Conservation (phyloP, 1,140 invertebrate genomes). For the Papilio glaucus region DNA sequence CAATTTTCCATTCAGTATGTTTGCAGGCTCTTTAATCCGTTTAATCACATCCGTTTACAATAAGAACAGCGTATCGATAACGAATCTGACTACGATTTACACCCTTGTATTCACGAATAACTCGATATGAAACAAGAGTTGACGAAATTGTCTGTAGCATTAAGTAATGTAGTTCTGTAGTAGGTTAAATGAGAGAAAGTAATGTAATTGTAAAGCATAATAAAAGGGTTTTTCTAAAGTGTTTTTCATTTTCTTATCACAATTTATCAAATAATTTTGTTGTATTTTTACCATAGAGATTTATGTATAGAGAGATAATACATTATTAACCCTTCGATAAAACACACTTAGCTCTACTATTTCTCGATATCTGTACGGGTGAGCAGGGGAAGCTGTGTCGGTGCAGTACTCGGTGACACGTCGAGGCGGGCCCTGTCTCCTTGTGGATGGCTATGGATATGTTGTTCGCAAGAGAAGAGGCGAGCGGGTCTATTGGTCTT, state of each 20-base stretch:
- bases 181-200: slow-evolving; percentile 41
- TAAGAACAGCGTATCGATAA: too few relatives aligned
- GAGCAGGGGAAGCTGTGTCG: slow-evolving; percentile 37
- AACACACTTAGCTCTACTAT: neutral
- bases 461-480: slow-evolving; percentile 71
- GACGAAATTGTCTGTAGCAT: neutral
- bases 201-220: slow-evolving; percentile 59
- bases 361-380: slow-evolving; percentile 25
- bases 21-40: too few relatives aligned
- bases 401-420: slow-evolving; percentile 69
- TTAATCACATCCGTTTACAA: too few relatives aligned
- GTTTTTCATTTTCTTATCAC: slow-evolving; percentile 40
- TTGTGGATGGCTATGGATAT: slow-evolving; percentile 65
- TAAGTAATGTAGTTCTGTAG: slow-evolving; percentile 9
- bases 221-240: slow-evolving; percentile 48
- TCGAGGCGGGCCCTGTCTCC: slow-evolving; percentile 68
- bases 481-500: slow-evolving; percentile 73
- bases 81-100: too few relatives aligned
- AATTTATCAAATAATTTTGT: neutral
- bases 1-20: too few relatives aligned
- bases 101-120: neutral
- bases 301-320: neutral
- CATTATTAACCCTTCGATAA: neutral
- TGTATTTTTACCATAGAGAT: neutral
- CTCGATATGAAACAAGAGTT: neutral